phyloP scores from a whole-genome alignment of 2,797 vertebrate genomes.

The Crypturellus tataupa region DNA sequence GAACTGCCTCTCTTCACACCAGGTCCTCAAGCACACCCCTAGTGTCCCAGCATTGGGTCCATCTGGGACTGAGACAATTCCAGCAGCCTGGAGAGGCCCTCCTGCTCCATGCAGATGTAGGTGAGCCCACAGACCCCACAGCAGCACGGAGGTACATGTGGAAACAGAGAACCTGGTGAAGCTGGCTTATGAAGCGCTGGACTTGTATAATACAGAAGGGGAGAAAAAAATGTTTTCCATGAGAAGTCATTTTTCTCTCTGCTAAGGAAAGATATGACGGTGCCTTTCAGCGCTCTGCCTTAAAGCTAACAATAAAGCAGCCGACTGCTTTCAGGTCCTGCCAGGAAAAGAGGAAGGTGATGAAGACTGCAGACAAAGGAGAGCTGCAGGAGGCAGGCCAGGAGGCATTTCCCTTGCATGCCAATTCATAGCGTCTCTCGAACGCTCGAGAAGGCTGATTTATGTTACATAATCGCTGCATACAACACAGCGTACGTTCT shows the following conservation, averaged over 20 bases:
- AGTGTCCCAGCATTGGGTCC: neutral
- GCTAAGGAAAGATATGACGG: neutral
- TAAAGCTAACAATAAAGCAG: neutral
- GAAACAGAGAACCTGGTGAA: rapidly evolving
- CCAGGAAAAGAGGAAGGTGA: neutral
- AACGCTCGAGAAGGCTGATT: neutral
- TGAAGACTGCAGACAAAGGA: neutral
- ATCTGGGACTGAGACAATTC: neutral
- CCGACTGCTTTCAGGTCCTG: neutral
- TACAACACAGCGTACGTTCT: neutral
- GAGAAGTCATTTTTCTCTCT: neutral
- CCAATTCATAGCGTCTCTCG: neutral
- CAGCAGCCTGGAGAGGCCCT: neutral
- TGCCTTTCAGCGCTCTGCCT: neutral
- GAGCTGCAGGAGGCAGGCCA: neutral
- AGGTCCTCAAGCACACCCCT: neutral
- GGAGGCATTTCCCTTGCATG: neutral
- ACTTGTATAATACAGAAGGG: neutral
- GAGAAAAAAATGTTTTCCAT: neutral
- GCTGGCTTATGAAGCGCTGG: rapidly evolving
- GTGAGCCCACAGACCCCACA: neutral
- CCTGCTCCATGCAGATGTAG: neutral
- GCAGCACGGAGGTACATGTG: rapidly evolving
- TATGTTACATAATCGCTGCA: neutral
- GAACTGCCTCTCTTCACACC: neutral